Evolutionary conservation across 2,888 invertebrate genomes (phyloP), one percentile per base, ranked within the genome.

Genomic region (Drosophila fungiperda): DNA sequence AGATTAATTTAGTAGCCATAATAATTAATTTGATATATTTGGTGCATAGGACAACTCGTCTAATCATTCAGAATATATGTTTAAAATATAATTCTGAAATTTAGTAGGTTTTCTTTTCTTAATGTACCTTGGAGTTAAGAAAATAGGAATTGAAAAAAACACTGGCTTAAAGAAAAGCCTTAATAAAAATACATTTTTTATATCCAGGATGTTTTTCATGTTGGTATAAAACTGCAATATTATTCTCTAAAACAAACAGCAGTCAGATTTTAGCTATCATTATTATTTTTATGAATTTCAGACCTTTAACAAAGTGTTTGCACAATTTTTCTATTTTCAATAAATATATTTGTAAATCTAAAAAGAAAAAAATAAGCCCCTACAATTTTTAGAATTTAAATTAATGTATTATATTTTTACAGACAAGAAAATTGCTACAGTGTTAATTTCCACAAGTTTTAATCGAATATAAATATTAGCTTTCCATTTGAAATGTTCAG

Each of bases 81-180:
- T n/a, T n/a, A n/a, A 20, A 12, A 20, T 20, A 42, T 20, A 20
- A 42, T 42, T 20, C 11, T 12, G 9, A 20, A 11, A 3, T 3
- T n/a, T n/a, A 9, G 1, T 8, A 7, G 8, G 8, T 3, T 38
- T 38, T 38, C 7, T 7, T 17, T 8, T 8, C 38, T 17, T 17
- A 7, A 7, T 8, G 17, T 38, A 3, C 8, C 3, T 8, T 17
- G 3, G 2, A 38, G 17, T n/a, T 9, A 2, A 9, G 2, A 40
- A 40, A 4, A n/a, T 0, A n/a, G 3, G 26, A 26, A 9, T 40
- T n/a, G 0, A 40, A 4, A n/a, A n/a, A n/a, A 9, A 2, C 1
- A 3, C 3, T 17, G 8, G 38, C 8, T 38, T 8, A 17, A 38
- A 17, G 36, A 36, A 7, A 7, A 2, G 1, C 15, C 2, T 3